These are phyloP conservation scores for Drosophila repleta DNA, from an alignment of 1,140 invertebrate genomes.

Conservation along the genomic window DNA sequence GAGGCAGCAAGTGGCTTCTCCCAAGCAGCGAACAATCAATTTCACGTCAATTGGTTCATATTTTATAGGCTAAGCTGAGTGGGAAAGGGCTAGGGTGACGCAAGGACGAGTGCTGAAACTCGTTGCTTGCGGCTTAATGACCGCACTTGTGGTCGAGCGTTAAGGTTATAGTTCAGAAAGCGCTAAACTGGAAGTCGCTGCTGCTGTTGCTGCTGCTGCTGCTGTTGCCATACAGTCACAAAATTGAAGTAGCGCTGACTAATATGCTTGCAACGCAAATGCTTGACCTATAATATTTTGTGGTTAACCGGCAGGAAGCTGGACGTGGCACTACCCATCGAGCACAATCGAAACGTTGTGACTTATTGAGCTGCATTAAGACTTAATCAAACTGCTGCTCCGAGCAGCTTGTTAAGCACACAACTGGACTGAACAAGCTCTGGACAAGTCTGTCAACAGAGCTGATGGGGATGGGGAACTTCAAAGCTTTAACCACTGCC, in stretches of 20 bases:
- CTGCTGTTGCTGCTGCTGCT: not conserved
- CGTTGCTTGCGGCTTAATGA: conserved; percentile 35
- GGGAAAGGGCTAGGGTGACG: not conserved
- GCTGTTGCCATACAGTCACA: not conserved
- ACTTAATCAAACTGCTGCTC: too few relatives aligned
- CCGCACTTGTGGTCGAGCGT: conserved; percentile 42
- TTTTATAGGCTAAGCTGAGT: conserved; percentile 68
- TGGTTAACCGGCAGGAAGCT: conserved; percentile 34
- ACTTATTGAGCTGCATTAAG: conserved; percentile 43
- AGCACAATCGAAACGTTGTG: conserved; percentile 68
- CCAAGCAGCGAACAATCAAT: conserved; percentile 66
- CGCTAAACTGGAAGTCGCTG: conserved; percentile 28
- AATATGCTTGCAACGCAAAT: conserved; percentile 36
- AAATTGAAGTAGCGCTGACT: conserved; percentile 15
- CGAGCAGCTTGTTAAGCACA: too few relatives aligned
- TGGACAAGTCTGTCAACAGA: too few relatives aligned
- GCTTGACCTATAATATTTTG: conserved; percentile 67
- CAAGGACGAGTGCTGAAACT: conserved; percentile 27
- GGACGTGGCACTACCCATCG: conserved; percentile 11
- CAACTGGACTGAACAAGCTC: too few relatives aligned
- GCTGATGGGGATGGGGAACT: too few relatives aligned
- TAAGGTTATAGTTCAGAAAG: conserved; percentile 65
- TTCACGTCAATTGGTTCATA: conserved; percentile 79
- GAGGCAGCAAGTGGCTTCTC: conserved; percentile 11
- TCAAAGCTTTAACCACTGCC: too few relatives aligned